Base-by-base conservation (phyloP, 2,888 invertebrate genomes). In the Leucophenga montana region DNA sequence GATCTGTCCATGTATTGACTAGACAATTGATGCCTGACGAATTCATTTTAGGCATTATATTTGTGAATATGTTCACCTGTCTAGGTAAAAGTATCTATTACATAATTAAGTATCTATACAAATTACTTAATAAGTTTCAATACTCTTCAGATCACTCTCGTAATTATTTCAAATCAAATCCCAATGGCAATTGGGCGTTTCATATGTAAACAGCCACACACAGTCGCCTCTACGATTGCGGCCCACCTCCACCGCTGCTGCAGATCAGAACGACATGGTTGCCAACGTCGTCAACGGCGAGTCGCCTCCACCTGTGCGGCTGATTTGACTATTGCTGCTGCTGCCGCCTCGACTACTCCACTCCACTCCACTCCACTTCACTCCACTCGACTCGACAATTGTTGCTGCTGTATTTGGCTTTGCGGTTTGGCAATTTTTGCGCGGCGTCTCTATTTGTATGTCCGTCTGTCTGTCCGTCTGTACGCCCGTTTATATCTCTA, bases 291-390 rank as follows among this genome's bases (percentile, higher is more conserved):
- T 39, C 39, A 39, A 39, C 39, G 39, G 39, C 18, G 50, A 18
- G 16, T 50, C 61, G 39, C 61, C 61, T 61, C 61, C 61, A 61
- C 61, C 61, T 61, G 61, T 27, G 22, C 57, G 27, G 31, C n/a
- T n/a, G 44, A 5, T 59, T n/a, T n/a, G n/a, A n/a, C n/a, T n/a
- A 16, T 33, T 59, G 59, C 33, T 59, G 59, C 31, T 20, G 56
- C 8, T 13, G 56, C 56, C 22, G 56, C 56, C 22, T 13, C 22
- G 3, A 20, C 56, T 22, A 22, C 27, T 27, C 22, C 20, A 16
- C 27, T n/a, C 27, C 1, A 20, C 57, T 27, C 22, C 20, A 16
- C 27, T n/a, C 27, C 1, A 20, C 57, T 27, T 13, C 20, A 16
- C 27, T n/a, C 27, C 1, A 20, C 57, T 27, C 22, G 56, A 16